Evolutionary conservation across 2,888 invertebrate species (phyloP).

Genomic region (Strigamia maritima): DNA sequence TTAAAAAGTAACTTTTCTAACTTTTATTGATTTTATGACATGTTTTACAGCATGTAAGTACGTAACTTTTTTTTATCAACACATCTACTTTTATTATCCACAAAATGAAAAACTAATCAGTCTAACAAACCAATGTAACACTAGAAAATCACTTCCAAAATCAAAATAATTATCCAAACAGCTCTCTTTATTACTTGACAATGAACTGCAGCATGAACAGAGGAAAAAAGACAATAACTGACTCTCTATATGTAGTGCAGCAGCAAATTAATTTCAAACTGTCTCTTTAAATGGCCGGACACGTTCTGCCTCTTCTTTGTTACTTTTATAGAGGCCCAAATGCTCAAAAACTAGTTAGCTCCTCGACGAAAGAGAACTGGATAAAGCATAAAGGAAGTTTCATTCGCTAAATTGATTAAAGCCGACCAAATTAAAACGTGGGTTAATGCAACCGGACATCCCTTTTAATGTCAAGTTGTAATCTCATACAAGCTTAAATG

Average conservation of each 20-base stretch:
- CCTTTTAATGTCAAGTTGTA: not conserved
- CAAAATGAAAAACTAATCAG: too few relatives aligned
- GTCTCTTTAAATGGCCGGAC: not conserved
- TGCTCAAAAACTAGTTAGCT: not conserved
- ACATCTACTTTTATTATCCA: too few relatives aligned
- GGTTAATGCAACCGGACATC: constrained; percentile 11
- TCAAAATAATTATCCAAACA: too few relatives aligned
- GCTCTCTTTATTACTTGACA: too few relatives aligned
- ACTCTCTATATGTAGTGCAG: not conserved
- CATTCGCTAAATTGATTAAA: not conserved
- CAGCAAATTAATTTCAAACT: not conserved
- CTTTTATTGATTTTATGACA: too few relatives aligned
- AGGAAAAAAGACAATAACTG: not conserved
- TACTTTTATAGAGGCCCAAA: not conserved
- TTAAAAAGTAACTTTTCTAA: too few relatives aligned
- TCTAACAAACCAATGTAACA: too few relatives aligned
- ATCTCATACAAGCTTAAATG: not conserved
- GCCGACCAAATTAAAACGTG: not conserved
- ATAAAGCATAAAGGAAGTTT: not conserved
- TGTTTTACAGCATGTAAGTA: too few relatives aligned
- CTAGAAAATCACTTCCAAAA: not conserved
- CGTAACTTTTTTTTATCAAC: too few relatives aligned
- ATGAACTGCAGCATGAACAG: too few relatives aligned
- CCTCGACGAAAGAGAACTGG: not conserved
- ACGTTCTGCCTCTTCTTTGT: not conserved